Base-by-base conservation (phyloP, 1,140 invertebrate species). In the Drosophila grimshawi region DNA sequence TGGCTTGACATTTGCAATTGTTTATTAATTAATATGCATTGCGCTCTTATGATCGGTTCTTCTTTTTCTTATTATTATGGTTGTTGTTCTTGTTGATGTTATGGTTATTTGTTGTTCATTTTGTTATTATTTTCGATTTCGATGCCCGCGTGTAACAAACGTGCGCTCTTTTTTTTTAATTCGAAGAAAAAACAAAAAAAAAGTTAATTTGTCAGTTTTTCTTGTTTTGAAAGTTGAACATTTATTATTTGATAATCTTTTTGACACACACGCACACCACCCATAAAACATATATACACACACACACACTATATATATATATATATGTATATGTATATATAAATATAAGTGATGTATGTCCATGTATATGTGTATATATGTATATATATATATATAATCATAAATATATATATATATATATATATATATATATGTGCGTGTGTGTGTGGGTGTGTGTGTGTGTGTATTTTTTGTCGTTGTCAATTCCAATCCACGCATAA, bases 121-220 rank as follows among this genome's bases (percentile, higher is more conserved):
- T 76, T 53, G 53, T 65, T 76, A 61, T 64, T n/a, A 32, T 51
- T 43, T 61, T 77, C 8, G 65, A 49, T 78, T 86, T 81, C 59
- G 68, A 64, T 64, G 74, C 65, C 65, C 83, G 83, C 72, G 80
- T 71, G 80, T 86, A 88, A 86, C 83, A 86, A 88, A 88, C 83
- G 64, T 83, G 81, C 81, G 80, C 83, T 88, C 82, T 66, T 67
- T 52, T 39, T 33, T 49, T 76, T 75, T 59, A 30, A 19, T 19
- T 19, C 7, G 6, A 32, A 11, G 29, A 5, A 30, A 32, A 53
- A 48, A 57, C 19, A 52, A 19, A 39, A 32, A 57, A 43, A 29
- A 10, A 43, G 39, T 71, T 33, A 4, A 37, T 35, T 65, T 66
- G 51, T 53, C 6, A 32, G 30, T 39, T 53, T 72, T 72, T 27